Base-by-base conservation (phyloP, 2,113 vertebrate species). In the Callithrix jacchus region DNA sequence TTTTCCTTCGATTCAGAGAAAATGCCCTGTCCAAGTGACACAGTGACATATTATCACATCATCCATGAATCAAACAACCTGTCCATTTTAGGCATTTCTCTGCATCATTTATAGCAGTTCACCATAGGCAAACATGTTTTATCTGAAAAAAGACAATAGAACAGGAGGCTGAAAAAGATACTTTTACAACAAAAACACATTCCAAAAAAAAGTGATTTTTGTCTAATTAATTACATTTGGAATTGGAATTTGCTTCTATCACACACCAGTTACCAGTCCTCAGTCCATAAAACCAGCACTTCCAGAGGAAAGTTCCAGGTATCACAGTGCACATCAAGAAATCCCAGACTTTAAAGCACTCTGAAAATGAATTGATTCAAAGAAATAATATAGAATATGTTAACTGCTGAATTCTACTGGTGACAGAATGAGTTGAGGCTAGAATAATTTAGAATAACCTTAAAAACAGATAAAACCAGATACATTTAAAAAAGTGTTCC, bases 1-100 rank as follows among this genome's bases (percentile, higher is more conserved):
- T 93, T 93, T 93, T 93, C 89, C 64, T 97, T 97, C 83, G 97
- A 96, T 70, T 97, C 87, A 98, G 96, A 98, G 96, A 96, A 97
- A 98, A 95, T 80, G 96, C 96, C 91, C 94, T 76, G 70, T 92
- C 95, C 88, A 42, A 30, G n/a, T 6, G 66, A 45, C 27, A 32
- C n/a, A 49, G 35, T 14, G 27, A 54, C 9, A 42, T 45, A n/a
- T 12, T 9, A 21, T 45, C 56, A 66, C 25, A 30, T 23, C 37
- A 87, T 47, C 37, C 64, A 25, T 7, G 66, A 71, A 58, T 61
- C 54, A 87, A 25, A 92, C 21, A 88, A 3, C 7, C 90, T 71
- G 89, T 90, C 89, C 85, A 71, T 35, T 88, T 89, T 89, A 94
- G 23, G 8, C 79, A 77, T 61, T 81, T 87, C 96, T 97, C 95